A percentile compares a stretch with the other conserved stretches of the same genome.
phyloP scores from a whole-genome alignment of 2,797 vertebrate genomes.

The Anolis apletophallus region DNA sequence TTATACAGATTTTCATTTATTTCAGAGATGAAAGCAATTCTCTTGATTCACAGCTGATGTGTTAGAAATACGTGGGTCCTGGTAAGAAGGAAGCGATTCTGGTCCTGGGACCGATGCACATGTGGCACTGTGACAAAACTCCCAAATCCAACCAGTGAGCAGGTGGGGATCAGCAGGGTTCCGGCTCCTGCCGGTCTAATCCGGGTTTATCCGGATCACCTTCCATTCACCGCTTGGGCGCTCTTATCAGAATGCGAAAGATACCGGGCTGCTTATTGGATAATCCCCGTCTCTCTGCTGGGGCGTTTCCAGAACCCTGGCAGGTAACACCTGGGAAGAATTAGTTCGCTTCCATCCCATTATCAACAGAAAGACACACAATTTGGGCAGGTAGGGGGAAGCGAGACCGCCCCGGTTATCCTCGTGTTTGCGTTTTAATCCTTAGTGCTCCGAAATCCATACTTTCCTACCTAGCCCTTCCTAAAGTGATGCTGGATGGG shows the following conservation, averaged over 20 bases:
- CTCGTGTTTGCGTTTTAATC: background rate
- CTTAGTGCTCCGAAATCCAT: background rate
- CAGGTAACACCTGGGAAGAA: background rate
- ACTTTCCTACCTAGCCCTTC: background rate
- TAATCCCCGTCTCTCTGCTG: slow-evolving; percentile 38
- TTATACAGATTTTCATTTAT: background rate
- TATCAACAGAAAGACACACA: background rate
- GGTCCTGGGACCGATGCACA: too few relatives aligned
- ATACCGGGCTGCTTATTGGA: fast-evolving
- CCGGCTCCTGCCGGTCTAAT: slow-evolving; percentile 1
- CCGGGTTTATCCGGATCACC: slow-evolving; percentile 25
- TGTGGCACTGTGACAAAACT: background rate
- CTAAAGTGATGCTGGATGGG: background rate
- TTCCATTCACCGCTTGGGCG: slow-evolving; percentile 13
- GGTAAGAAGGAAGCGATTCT: background rate
- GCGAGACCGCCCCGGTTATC: fast-evolving
- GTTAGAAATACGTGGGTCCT: background rate
- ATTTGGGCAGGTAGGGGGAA: background rate
- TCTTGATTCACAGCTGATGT: background rate
- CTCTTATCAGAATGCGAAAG: slow-evolving; percentile 35
- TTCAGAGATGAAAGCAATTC: too few relatives aligned
- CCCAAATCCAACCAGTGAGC: background rate
- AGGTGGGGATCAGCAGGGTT: background rate
- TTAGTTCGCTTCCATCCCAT: background rate
- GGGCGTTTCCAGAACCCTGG: slow-evolving; percentile 10